These are phyloP conservation scores for Tapera naevia DNA, from an alignment of 2,797 vertebrate genomes.

Conservation along the genomic window DNA sequence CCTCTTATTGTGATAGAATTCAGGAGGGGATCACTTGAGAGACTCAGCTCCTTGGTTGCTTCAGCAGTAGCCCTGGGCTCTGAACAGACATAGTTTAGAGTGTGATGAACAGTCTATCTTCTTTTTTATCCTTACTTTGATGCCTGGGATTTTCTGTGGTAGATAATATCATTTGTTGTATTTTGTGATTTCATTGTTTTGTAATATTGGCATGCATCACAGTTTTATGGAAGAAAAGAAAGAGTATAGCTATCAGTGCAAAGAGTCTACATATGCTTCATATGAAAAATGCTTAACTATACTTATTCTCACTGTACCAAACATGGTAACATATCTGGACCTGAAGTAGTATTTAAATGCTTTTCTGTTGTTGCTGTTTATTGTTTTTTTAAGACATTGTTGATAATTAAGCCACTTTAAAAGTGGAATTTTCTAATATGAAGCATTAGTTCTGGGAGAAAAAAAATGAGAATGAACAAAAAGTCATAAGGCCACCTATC, in stretches of 20 bases:
- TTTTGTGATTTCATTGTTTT: not conserved
- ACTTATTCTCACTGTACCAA: not conserved
- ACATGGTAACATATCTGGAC: not conserved
- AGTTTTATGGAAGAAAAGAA: not conserved
- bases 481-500: not conserved
- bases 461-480: not conserved
- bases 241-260: not conserved
- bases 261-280: not conserved
- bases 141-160: not conserved
- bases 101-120: not conserved
- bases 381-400: not conserved
- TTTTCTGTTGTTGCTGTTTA: not conserved
- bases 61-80: not conserved
- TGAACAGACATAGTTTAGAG: not conserved
- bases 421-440: not conserved
- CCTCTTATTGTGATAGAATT: not conserved
- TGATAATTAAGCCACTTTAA: not conserved
- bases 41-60: not conserved
- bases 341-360: not conserved
- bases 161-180: not conserved
- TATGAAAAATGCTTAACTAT: not conserved
- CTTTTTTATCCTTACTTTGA: not conserved
- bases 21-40: not conserved
- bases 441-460: not conserved
- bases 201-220: not conserved